Evolutionary conservation across 2,797 vertebrate species (phyloP), one percentile per base, ranked within the genome.

Genomic region (Sebastes trivittatus): DNA sequence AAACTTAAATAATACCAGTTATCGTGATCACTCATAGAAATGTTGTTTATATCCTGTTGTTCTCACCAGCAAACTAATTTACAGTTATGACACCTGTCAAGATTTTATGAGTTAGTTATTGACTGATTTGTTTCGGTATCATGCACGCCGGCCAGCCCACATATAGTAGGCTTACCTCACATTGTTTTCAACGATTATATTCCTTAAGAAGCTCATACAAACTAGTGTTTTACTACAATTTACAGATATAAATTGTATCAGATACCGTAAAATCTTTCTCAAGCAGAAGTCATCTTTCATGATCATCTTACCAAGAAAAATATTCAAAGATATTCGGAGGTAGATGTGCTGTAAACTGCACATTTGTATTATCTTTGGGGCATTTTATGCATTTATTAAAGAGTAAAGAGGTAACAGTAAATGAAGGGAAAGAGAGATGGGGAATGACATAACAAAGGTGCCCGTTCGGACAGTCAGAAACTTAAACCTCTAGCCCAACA

Each of bases 81-180:
- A 65, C 11, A 68, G 62, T 68, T 46, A 86, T 79, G 70, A 77
- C 3, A 72, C 23, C 56, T 86, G 62, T 20, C 75, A 82, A 68
- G 29, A 29, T 55, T 67, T 32, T 46, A 9, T 34, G 52, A 75
- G 8, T 75, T 32, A 62, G 27, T 75, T 8, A 82, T 49, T 46
- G 66, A 80, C 7, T 82, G 14, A 82, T 80, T 69, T 32, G 66
- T 55, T 49, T 82, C 7, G 2, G 16, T 64, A 72, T 75, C 32
- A 71, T 20, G 20, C 60, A 23, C 42, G 68, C 20, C 22, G 42
- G 63, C 22, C 25, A 34, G 11, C 30, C 46, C 38, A 68, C 68
- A 65, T n/a, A 49, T 13, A 23, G 18, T 14, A 42, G 20, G 18
- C 8, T 68, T 2, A 36, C 11, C n/a, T 62, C 27, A 34, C 27